These are phyloP conservation scores for Regulus satrapa DNA, from an alignment of 2,113 vertebrate genomes.

Conservation along the genomic window DNA sequence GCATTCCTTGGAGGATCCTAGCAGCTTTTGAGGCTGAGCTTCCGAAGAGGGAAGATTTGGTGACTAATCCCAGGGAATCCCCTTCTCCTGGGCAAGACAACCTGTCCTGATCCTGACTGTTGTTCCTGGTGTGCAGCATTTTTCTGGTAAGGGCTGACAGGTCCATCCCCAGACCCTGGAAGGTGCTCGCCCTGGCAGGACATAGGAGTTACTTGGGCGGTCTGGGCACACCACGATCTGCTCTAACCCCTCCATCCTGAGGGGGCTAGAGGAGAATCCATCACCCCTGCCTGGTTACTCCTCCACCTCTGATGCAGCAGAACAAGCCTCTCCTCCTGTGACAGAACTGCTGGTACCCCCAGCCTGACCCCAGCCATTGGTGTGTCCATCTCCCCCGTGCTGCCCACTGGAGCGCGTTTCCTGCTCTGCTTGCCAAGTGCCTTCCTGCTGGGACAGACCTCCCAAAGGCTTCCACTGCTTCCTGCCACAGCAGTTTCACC, in stretches of 20 bases:
- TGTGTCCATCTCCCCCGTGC: not conserved
- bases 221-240: not conserved
- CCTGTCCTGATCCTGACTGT: not conserved
- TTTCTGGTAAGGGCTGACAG: not conserved
- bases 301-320: not conserved
- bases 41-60: not conserved
- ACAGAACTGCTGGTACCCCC: not conserved
- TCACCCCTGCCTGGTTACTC: not conserved
- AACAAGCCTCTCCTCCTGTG: not conserved
- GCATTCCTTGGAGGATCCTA: not conserved
- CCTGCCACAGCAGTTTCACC: not conserved
- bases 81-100: not conserved
- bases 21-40: not conserved
- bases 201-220: not conserved
- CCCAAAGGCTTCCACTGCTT: not conserved
- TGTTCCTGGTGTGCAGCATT: not conserved
- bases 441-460: not conserved
- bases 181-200: not conserved
- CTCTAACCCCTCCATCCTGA: not conserved
- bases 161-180: not conserved
- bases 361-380: not conserved
- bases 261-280: not conserved
- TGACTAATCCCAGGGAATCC: not conserved
- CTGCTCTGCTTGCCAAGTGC: accelerated
- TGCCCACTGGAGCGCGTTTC: accelerated